A percentile compares a stretch with the other conserved stretches of the same genome.
Evolutionary conservation across 2,888 invertebrate genomes (phyloP).

Genomic region (Podabrus alpinus): DNA sequence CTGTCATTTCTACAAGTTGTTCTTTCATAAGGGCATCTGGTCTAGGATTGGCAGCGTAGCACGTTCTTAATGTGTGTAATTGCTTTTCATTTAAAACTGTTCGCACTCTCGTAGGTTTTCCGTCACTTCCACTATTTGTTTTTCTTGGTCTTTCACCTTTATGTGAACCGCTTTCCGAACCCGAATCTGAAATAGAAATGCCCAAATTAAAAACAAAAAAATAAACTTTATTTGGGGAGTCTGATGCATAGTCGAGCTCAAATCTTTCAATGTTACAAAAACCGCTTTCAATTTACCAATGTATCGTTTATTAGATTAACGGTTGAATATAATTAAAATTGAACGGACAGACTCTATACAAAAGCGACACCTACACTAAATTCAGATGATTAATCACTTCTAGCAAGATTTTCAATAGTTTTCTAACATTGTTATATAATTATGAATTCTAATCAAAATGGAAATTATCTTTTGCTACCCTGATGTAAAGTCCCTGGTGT

Average conservation of each 20-base stretch:
- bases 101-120: constrained; percentile 96
- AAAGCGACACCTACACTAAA: background rate
- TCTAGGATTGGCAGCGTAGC: constrained; percentile 96
- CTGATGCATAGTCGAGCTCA: background rate
- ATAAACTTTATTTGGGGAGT: background rate
- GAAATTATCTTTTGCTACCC: background rate
- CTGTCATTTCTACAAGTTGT: constrained; percentile 98
- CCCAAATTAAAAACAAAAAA: background rate
- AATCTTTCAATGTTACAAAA: background rate
- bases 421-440: background rate
- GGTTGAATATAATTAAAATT: background rate
- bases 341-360: background rate
- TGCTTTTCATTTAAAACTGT: constrained; percentile 99
- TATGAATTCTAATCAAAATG: background rate
- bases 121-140: constrained; percentile 69
- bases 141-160: constrained; percentile 56
- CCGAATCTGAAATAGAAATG: constrained; percentile 73
- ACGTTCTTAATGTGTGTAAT: constrained; percentile 94
- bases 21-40: constrained; percentile 99
- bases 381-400: background rate
- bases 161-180: constrained; percentile 87
- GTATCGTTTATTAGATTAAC: background rate
- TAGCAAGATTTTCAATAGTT: background rate
- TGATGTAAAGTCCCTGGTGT: background rate
- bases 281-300: background rate